Evolutionary conservation across 2,888 invertebrate genomes (phyloP), one percentile per base, ranked within the genome.

Genomic region (Platycnemis pennipes): DNA sequence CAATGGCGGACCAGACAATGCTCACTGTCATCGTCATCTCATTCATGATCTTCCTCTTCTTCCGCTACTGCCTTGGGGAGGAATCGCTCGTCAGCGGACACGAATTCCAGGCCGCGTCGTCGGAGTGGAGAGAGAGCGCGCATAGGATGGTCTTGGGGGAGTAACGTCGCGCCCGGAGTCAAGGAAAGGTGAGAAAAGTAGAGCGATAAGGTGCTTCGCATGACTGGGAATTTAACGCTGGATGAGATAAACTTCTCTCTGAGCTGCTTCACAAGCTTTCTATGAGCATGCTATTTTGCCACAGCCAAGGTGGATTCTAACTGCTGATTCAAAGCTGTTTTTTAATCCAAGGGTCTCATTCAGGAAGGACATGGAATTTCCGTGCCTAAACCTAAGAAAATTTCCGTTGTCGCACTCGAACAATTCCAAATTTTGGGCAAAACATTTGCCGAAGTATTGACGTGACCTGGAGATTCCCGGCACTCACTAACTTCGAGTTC

Each of bases 1-100:
- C 37, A 44, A 91, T 91, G 91, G 91, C 91, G 26, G 91, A 91
- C 91, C 91, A 91, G 91, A 91, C 91, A 44, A 91, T 91, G 91
- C 63, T 91, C 13, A 91, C 91, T 42, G 91, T 91, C 63, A 91
- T 91, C 63, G 91, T 91, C 91, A 91, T 91, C 63, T 91, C 91
- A 11, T 91, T 91, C 91, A 56, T 91, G 44, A 91, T 91, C 69
- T 91, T 91, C 44, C 63, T 91, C 26, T 91, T 91, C 63, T 91
- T 91, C 69, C 91, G 91, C 16, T 91, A 91, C 63, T 91, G 91
- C 37, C 91, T 91, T 26, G 91, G 91, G 44, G 42, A 91, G n/a
- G 91, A 91, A 44, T 13, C 42, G 16, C 42, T 91, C 3, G 26
- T 69, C 63, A 69, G 44, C 37, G 44, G 91, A 56, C 56, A 63